Evolutionary conservation across 2,888 invertebrate species (phyloP).

Genomic region (Cerastis rubricosa): DNA sequence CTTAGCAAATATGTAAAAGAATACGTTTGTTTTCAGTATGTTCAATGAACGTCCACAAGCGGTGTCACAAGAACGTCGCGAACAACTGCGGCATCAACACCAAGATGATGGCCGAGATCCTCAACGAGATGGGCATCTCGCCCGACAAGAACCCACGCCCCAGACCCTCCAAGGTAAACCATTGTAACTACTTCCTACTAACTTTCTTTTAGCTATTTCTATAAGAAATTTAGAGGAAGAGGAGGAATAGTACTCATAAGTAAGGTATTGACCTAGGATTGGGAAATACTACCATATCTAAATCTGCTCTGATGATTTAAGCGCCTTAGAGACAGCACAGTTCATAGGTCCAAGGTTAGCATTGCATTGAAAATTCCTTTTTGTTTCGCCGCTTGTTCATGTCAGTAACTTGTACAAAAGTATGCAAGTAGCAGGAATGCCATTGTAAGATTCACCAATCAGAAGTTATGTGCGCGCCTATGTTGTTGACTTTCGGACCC

Average conservation of each 20-base stretch:
- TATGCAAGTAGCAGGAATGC: background rate
- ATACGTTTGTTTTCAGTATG: constrained; percentile 92
- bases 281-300: background rate
- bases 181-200: background rate
- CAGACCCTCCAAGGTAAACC: constrained; percentile 90
- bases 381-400: background rate
- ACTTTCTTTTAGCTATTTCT: background rate
- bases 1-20: background rate
- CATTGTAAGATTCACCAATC: background rate
- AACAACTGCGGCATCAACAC: constrained; percentile 99
- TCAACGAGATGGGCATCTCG: constrained; percentile 97
- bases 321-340: background rate
- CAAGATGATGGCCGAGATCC: constrained; percentile 98
- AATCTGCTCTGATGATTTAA: background rate
- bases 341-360: background rate
- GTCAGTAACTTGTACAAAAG: background rate
- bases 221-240: background rate
- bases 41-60: constrained; percentile 99
- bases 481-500: background rate
- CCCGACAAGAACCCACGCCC: constrained; percentile 94
- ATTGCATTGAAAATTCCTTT: background rate
- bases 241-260: background rate
- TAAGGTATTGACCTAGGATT: background rate
- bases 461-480: background rate
- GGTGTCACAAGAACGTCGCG: constrained; percentile 99